These are phyloP conservation scores for Acanthiza pusilla DNA, from an alignment of 2,797 vertebrate species.

Conservation along the genomic window DNA sequence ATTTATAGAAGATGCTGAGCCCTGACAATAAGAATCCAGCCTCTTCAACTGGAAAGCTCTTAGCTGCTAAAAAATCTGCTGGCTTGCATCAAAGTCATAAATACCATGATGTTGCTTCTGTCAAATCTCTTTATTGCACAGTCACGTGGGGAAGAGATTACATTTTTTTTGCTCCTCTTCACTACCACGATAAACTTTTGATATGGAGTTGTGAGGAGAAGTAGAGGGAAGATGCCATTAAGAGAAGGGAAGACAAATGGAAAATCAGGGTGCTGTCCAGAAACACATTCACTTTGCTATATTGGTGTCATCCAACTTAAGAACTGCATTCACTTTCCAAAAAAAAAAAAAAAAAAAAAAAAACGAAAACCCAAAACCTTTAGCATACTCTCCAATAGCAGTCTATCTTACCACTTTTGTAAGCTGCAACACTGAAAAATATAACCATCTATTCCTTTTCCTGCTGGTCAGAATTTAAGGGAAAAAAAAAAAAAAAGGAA, in stretches of 20 bases:
- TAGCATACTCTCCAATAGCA: neutral
- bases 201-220: neutral
- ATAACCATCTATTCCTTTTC: neutral
- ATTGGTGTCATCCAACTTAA: neutral
- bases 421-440: neutral
- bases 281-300: neutral
- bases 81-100: slow-evolving; percentile 14
- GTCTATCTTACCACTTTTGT: neutral
- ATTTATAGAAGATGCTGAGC: neutral
- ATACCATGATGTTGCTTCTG: neutral
- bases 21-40: neutral
- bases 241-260: slow-evolving; percentile 1
- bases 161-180: neutral
- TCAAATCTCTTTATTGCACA: slow-evolving; percentile 22
- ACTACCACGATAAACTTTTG: neutral
- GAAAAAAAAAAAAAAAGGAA: neutral
- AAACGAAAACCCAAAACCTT: neutral
- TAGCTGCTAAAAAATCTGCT: neutral
- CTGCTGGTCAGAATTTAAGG: neutral
- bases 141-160: neutral
- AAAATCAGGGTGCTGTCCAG: neutral
- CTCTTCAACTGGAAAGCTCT: neutral
- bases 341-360: neutral
- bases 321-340: neutral
- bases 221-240: neutral